Conservation (phyloP, 2,113 vertebrate species). For the Solenodon paradoxus region DNA sequence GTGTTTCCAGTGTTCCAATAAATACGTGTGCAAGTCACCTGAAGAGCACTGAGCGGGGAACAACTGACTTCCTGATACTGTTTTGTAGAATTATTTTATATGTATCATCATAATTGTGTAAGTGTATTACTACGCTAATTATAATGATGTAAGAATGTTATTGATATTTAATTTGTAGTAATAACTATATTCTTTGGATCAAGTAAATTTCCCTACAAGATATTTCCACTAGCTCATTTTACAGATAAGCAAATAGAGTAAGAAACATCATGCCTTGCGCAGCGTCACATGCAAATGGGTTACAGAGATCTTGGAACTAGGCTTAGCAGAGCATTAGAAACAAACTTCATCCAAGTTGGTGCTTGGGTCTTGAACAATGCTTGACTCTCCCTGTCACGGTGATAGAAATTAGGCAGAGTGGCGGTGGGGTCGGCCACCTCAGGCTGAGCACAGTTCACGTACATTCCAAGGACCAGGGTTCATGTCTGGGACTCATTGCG, state of each 20-base stretch:
- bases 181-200: not conserved
- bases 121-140: no score
- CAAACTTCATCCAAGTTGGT: not conserved
- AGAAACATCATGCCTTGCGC: not conserved
- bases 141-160: no score
- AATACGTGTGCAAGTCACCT: not conserved
- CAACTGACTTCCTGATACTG: not conserved
- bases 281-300: not conserved
- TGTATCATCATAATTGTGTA: not conserved
- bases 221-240: not conserved
- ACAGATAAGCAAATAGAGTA: not conserved
- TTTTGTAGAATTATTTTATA: not conserved
- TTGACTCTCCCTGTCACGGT: not conserved
- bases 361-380: not conserved
- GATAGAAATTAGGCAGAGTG: not conserved
- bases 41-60: not conserved
- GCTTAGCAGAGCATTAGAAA: not conserved
- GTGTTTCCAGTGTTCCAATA: not conserved
- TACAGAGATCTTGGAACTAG: not conserved
- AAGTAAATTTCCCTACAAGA: not conserved
- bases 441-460: no score
- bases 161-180: not conserved
- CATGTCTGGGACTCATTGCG: no score
- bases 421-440: no score
- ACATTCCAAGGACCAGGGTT: no score